Conservation (phyloP, 2,113 vertebrate species). For the Datnioides undecimradiatus region DNA sequence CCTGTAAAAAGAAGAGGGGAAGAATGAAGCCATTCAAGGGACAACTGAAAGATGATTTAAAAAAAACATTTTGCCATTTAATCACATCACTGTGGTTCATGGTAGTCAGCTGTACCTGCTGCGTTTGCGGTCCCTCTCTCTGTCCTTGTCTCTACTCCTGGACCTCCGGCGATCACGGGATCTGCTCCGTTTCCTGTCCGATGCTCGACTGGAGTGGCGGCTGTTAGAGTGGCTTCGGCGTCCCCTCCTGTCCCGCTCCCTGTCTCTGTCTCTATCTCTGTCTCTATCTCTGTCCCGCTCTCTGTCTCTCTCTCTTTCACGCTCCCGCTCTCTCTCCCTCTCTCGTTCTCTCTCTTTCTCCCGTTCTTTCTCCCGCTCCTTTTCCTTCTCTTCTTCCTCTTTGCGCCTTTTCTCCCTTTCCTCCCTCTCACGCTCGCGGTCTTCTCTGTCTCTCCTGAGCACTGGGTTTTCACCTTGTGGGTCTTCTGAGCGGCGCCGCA, state of each 20-base stretch:
- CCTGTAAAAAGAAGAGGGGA: slow-evolving; percentile 50
- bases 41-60: not conserved
- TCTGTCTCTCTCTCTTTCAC: slow-evolving; percentile 86
- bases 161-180: slow-evolving; percentile 95
- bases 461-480: slow-evolving; percentile 78
- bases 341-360: slow-evolving; percentile 89
- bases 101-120: slow-evolving; percentile 87
- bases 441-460: slow-evolving; percentile 80
- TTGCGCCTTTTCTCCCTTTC: slow-evolving; percentile 88
- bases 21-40: not conserved
- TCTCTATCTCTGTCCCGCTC: slow-evolving; percentile 87
- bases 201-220: slow-evolving; percentile 92
- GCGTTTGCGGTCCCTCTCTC: slow-evolving; percentile 90
- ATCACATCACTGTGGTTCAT: not conserved
- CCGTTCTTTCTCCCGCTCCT: slow-evolving; percentile 86
- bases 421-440: slow-evolving; percentile 78
- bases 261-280: slow-evolving; percentile 86
- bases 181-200: slow-evolving; percentile 93
- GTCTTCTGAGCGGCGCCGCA: slow-evolving; percentile 84
- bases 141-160: slow-evolving; percentile 91
- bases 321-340: slow-evolving; percentile 85
- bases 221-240: slow-evolving; percentile 94
- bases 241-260: slow-evolving; percentile 89
- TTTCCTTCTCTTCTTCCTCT: slow-evolving; percentile 89
- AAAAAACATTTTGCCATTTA: not conserved